phyloP scores from a whole-genome alignment of 2,797 vertebrate species.

The Pygocentrus nattereri region DNA sequence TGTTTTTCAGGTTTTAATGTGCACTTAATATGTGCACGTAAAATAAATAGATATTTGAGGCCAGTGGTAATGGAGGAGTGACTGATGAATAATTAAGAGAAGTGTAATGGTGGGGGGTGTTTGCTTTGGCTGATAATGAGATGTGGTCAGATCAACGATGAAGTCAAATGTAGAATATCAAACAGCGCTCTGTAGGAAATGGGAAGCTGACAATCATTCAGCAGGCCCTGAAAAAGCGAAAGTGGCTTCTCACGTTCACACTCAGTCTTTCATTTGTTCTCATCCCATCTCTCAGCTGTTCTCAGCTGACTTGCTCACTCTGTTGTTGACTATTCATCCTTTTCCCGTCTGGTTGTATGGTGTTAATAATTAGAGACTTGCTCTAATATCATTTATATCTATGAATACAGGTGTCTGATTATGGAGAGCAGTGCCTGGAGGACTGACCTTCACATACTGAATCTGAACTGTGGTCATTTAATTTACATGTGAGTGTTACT shows the following conservation, averaged over 20 bases:
- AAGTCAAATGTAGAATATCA: background rate
- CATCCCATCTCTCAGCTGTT: background rate
- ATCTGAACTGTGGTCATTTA: no score
- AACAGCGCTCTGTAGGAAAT: background rate
- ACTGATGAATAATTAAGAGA: slow-evolving; percentile 4
- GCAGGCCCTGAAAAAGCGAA: background rate
- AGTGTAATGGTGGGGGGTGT: background rate
- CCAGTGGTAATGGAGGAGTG: background rate
- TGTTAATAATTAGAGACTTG: background rate
- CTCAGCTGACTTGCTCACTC: background rate
- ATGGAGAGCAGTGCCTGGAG: no score
- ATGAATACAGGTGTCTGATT: background rate
- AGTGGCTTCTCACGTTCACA: background rate
- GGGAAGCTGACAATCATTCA: background rate
- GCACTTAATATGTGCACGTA: background rate
- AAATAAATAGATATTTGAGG: slow-evolving; percentile 1
- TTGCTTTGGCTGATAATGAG: background rate
- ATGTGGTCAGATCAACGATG: background rate
- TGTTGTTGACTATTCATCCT: background rate
- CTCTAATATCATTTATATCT: background rate
- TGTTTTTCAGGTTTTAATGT: background rate
- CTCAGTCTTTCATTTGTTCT: background rate
- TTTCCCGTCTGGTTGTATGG: background rate
- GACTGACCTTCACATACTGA: no score
- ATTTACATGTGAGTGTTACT: no score